Conservation (phyloP, 1,140 invertebrate species). For the Ditylenchus dipsaci region DNA sequence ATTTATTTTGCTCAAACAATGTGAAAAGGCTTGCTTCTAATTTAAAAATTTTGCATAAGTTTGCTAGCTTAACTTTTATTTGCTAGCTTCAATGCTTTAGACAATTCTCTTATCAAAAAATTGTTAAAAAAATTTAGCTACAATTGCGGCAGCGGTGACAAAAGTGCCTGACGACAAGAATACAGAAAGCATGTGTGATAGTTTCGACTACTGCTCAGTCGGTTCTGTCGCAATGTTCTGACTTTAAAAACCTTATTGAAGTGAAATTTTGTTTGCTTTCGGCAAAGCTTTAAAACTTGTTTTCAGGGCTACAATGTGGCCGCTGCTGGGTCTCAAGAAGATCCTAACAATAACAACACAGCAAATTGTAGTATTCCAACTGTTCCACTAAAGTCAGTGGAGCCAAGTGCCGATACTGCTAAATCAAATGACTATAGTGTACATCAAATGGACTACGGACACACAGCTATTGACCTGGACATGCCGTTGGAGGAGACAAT, state of each 20-base stretch:
- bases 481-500: not conserved
- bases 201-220: not conserved
- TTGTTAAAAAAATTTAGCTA: slow-evolving; percentile 12
- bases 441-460: not conserved
- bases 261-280: not conserved
- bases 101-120: not conserved
- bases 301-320: slow-evolving; percentile 5
- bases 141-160: slow-evolving; percentile 21
- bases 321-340: not conserved
- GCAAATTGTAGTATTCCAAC: not conserved
- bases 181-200: not conserved
- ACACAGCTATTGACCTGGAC: not conserved
- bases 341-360: not conserved
- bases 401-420: not conserved
- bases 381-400: not conserved
- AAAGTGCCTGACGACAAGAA: not conserved
- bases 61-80: slow-evolving; percentile 1
- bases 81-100: not conserved
- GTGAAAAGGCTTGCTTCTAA: not conserved
- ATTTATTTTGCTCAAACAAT: too few species aligned
- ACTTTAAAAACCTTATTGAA: slow-evolving; percentile 7
- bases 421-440: not conserved
- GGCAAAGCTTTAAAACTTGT: not conserved
- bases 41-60: not conserved
- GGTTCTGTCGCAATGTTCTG: not conserved